phyloP scores from a whole-genome alignment of 2,113 vertebrate genomes.

The Beaufortia kweichowensis region DNA sequence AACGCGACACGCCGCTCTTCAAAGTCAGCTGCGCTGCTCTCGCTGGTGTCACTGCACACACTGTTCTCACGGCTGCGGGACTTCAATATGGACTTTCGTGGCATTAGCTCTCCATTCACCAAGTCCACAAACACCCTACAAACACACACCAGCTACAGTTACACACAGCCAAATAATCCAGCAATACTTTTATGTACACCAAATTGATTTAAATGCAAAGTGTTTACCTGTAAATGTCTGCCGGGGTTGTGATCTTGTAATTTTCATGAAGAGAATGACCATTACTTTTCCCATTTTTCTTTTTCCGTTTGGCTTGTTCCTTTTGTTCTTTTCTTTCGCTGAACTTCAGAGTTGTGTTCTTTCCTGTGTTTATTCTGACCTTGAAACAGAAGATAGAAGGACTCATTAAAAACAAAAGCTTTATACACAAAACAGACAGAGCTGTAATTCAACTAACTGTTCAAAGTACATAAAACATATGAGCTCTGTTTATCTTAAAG shows the following conservation, averaged over 20 bases:
- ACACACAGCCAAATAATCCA: too few relatives aligned
- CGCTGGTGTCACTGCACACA: conserved; percentile 90
- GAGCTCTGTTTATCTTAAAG: not conserved
- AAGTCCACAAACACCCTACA: conserved; percentile 92
- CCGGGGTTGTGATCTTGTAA: conserved; percentile 84
- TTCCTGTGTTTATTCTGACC: conserved; percentile 97
- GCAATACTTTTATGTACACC: too few relatives aligned
- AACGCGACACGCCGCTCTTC: conserved; percentile 82
- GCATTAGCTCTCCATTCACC: conserved; percentile 87
- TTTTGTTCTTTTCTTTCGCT: conserved; percentile 88
- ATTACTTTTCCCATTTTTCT: conserved; percentile 83
- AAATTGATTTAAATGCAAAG: not conserved
- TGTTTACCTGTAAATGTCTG: conserved; percentile 89
- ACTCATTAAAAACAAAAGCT: not conserved
- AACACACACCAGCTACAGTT: not conserved
- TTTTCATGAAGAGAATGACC: conserved; percentile 80
- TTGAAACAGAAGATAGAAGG: conserved; percentile 57
- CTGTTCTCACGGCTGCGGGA: conserved; percentile 97
- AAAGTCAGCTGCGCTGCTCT: conserved; percentile 80
- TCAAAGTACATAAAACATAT: not conserved
- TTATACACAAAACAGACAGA: not conserved
- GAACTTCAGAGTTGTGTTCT: conserved; percentile 95
- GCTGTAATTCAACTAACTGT: not conserved
- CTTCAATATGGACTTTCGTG: conserved; percentile 95
- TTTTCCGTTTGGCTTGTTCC: conserved; percentile 90